A percentile compares a stretch with the other conserved stretches of the same genome.
These are phyloP conservation scores for Heterocephalus glaber DNA, from an alignment of 2,113 vertebrate genomes.

Conservation along the genomic window DNA sequence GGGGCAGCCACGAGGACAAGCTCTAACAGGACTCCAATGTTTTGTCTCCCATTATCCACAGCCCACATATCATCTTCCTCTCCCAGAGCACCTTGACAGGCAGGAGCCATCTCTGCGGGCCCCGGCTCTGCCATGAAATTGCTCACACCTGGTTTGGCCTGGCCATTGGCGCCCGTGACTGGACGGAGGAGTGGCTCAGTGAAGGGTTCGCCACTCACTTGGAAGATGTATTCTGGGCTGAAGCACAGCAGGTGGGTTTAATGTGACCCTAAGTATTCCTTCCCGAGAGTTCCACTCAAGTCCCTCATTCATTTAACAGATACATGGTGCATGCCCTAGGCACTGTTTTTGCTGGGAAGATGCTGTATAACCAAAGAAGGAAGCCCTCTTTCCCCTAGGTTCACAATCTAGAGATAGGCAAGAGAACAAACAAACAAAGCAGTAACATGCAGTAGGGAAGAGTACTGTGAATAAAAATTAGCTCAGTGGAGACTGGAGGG, in stretches of 20 bases:
- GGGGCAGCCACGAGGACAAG: conserved; percentile 66
- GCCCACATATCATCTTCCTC: conserved; percentile 96
- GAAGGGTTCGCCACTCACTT: conserved; percentile 97
- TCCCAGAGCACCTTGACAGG: conserved; percentile 92
- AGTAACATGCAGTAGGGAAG: too few species aligned
- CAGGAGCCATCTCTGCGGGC: conserved; percentile 89
- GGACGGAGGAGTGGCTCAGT: conserved; percentile 99
- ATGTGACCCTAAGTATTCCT: not conserved
- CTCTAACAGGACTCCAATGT: conserved; percentile 70
- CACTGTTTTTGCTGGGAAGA: not conserved
- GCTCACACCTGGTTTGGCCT: conserved; percentile 98
- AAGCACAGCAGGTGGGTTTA: conserved; percentile 90
- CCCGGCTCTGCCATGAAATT: conserved; percentile 96
- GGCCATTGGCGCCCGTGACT: conserved; percentile 95
- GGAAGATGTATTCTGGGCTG: conserved; percentile 94
- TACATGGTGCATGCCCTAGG: rapidly evolving
- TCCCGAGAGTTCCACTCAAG: not conserved
- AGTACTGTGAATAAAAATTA: not conserved
- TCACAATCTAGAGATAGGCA: not conserved
- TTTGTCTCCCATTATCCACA: conserved; percentile 84
- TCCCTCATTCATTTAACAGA: not conserved
- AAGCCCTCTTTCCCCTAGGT: not conserved
- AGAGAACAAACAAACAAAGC: not conserved
- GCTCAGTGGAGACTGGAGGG: too few species aligned
- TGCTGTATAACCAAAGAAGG: not conserved